Evolutionary conservation across 1,140 invertebrate species (phyloP).

Genomic region (Drosophila kepulauana): DNA sequence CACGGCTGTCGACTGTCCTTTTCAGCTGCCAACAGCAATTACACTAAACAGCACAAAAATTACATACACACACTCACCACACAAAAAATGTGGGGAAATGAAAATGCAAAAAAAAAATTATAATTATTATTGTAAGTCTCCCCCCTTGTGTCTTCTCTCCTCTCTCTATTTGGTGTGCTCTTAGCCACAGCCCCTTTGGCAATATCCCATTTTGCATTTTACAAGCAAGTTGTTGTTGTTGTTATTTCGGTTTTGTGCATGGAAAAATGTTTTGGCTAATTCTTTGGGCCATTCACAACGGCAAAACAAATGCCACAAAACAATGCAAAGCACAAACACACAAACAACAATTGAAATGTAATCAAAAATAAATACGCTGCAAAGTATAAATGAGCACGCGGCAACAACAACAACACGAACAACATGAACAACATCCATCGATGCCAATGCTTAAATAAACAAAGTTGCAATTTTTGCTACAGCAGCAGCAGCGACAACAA

Average conservation of each 20-base stretch:
- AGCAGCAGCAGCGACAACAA: constrained; percentile 65
- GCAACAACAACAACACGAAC: constrained; percentile 3
- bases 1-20: constrained; percentile 26
- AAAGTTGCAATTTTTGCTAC: constrained; percentile 69
- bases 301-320: constrained; percentile 12
- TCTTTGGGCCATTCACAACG: constrained; percentile 44
- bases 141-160: not conserved
- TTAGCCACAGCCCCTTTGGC: constrained; percentile 6
- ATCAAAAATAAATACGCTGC: constrained; percentile 74
- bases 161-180: not conserved
- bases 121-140: constrained; percentile 60
- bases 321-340: constrained; percentile 23
- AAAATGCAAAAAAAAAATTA: constrained; percentile 34
- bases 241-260: constrained; percentile 13
- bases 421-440: constrained; percentile 35
- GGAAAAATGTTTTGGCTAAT: constrained; percentile 53
- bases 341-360: constrained; percentile 53
- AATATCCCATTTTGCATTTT: constrained; percentile 7
- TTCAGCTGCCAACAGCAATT: constrained; percentile 64
- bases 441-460: constrained; percentile 65
- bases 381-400: constrained; percentile 50
- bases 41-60: constrained; percentile 55
- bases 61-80: not conserved
- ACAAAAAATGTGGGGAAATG: constrained; percentile 12
- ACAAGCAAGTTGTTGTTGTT: not conserved